Evolutionary conservation across 2,113 vertebrate species (phyloP).

Genomic region (Beaufortia kweichowensis): DNA sequence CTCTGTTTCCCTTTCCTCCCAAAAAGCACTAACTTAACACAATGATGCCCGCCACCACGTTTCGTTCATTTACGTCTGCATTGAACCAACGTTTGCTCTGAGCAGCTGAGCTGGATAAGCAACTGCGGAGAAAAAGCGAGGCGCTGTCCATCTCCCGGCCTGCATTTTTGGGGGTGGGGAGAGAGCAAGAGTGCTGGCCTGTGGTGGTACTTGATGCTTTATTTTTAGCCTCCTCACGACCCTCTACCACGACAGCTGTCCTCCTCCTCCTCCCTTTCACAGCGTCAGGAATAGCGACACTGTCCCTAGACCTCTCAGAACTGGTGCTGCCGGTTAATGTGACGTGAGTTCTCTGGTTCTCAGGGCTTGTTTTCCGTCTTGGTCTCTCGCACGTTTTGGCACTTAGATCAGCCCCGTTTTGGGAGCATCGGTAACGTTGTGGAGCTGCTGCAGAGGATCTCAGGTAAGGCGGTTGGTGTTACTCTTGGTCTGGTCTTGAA

Average conservation of each 20-base stretch:
- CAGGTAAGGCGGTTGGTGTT: conserved; percentile 56
- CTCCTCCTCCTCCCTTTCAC: conserved; percentile 57
- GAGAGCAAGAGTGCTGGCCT: conserved; percentile 42
- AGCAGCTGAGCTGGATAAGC: conserved; percentile 61
- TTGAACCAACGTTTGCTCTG: conserved; percentile 17
- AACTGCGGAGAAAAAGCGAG: conserved; percentile 52
- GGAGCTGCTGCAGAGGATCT: conserved; percentile 15
- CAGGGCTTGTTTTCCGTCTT: conserved; percentile 17
- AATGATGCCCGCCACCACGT: background rate
- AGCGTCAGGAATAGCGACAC: conserved; percentile 67
- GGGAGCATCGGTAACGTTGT: background rate
- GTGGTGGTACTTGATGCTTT: conserved; percentile 59
- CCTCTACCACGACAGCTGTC: conserved; percentile 83
- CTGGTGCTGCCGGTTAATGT: conserved; percentile 33
- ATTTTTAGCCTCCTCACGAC: conserved; percentile 76
- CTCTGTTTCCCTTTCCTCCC: conserved; percentile 44
- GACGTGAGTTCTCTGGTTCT: conserved; percentile 42
- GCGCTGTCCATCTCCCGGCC: conserved; percentile 48
- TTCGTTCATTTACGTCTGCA: background rate
- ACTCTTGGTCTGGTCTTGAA: background rate
- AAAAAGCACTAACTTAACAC: conserved; percentile 41
- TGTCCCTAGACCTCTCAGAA: background rate
- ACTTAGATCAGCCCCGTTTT: background rate
- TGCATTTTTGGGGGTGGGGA: conserved; percentile 54
- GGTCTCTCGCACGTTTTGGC: conserved; percentile 2